A percentile compares a stretch with the other conserved stretches of the same genome.
phyloP scores from a whole-genome alignment of 2,797 vertebrate species.

The Clarias laeviceps region DNA sequence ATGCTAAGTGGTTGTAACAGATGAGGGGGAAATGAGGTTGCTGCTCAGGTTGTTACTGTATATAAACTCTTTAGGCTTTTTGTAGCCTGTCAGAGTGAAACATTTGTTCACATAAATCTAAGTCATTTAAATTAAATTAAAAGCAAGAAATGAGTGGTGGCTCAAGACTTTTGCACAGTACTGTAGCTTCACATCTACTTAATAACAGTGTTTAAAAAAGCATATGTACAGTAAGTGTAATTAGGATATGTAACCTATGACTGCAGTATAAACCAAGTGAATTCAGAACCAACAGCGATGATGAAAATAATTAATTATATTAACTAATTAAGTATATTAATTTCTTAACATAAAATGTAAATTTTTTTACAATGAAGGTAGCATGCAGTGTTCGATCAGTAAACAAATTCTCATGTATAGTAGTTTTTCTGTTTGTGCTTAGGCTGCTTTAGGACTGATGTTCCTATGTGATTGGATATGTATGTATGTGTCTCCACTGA shows the following conservation, averaged over 20 bases:
- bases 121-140: no score
- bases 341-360: background rate
- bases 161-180: no score
- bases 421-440: background rate
- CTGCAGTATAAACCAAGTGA: background rate
- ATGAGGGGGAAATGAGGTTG: no score
- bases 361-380: background rate
- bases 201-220: background rate
- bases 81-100: no score
- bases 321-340: background rate
- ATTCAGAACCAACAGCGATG: background rate
- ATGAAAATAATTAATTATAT: background rate
- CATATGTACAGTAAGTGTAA: background rate
- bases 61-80: no score
- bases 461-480: slow-evolving; percentile 1
- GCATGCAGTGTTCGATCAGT: slow-evolving; percentile 7
- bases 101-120: no score
- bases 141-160: no score
- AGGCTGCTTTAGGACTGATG: slow-evolving; percentile 4
- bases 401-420: background rate
- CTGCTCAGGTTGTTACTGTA: no score
- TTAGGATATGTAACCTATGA: background rate
- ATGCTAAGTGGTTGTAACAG: no score
- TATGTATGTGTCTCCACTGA: background rate
- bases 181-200: background rate